Conservation (phyloP, 1,140 invertebrate species). For the Cyclina sinensis region DNA sequence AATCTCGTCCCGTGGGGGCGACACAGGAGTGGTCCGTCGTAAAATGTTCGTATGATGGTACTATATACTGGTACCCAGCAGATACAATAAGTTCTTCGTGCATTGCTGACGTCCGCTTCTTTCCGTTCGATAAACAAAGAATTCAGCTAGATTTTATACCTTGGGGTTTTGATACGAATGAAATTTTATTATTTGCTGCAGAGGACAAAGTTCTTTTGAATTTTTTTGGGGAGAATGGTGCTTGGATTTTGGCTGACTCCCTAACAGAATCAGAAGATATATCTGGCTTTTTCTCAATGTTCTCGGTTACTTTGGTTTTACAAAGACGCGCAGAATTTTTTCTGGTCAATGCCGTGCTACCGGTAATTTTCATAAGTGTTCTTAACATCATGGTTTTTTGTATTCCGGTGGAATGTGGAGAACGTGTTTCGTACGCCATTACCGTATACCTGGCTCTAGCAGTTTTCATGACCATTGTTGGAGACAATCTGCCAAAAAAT, state of each 20-base stretch:
- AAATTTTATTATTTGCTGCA: background rate
- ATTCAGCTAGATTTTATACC: background rate
- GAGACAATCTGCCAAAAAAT: slow-evolving; percentile 89
- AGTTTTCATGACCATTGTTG: slow-evolving; percentile 88
- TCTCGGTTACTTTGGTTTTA: slow-evolving; percentile 70
- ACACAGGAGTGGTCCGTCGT: background rate
- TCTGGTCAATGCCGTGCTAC: slow-evolving; percentile 88
- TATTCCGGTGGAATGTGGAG: slow-evolving; percentile 88
- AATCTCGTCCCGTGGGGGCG: background rate
- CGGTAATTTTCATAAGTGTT: slow-evolving; percentile 88
- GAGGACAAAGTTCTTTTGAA: background rate
- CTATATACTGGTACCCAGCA: background rate
- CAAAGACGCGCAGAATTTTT: slow-evolving; percentile 83
- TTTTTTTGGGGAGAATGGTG: slow-evolving; percentile 8
- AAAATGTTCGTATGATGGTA: background rate
- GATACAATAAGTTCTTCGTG: background rate
- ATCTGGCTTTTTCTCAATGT: background rate
- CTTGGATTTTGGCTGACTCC: background rate
- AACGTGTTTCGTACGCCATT: slow-evolving; percentile 88
- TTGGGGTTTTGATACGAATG: background rate
- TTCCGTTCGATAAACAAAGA: slow-evolving; percentile 21
- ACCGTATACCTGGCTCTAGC: slow-evolving; percentile 89
- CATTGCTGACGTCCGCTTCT: background rate
- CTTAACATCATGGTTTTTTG: slow-evolving; percentile 88
- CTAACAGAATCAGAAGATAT: background rate